These are phyloP conservation scores for Danaus plexippus DNA, from an alignment of 1,140 invertebrate genomes.

Conservation along the genomic window DNA sequence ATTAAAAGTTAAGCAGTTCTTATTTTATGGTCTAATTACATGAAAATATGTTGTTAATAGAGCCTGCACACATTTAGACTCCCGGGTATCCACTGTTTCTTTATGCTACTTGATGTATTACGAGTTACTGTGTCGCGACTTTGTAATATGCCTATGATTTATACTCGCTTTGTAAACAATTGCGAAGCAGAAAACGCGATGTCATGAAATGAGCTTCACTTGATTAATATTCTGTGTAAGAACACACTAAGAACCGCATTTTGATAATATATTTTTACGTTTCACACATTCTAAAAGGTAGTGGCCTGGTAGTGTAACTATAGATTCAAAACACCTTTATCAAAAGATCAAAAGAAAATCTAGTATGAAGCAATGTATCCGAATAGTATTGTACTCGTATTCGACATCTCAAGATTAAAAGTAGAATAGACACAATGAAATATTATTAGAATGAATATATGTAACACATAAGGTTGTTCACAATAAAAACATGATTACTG, in stretches of 20 bases:
- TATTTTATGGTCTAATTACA: no score
- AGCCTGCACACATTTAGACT: background rate
- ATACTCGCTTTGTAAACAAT: conserved; percentile 36
- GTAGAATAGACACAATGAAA: conserved; percentile 51
- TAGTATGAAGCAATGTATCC: conserved; percentile 33
- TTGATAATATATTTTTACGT: no score
- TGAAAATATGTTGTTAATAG: no score
- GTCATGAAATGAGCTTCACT: conserved; percentile 24
- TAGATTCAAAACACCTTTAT: no score
- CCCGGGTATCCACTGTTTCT: conserved; percentile 25
- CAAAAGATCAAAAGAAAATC: no score
- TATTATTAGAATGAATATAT: no score
- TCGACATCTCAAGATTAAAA: conserved; percentile 60
- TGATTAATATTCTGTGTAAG: conserved; percentile 37
- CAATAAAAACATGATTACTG: no score
- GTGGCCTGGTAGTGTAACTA: no score
- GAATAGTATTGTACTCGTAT: conserved; percentile 52
- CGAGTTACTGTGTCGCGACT: conserved; percentile 36
- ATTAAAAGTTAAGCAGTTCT: no score
- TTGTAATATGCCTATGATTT: conserved; percentile 50
- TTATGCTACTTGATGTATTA: conserved; percentile 46
- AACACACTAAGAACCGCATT: no score
- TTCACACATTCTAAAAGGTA: no score
- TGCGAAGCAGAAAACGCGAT: conserved; percentile 31
- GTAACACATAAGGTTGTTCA: no score